phyloP scores from a whole-genome alignment of 1,140 invertebrate species.

The Lysiphlebus fabarum region DNA sequence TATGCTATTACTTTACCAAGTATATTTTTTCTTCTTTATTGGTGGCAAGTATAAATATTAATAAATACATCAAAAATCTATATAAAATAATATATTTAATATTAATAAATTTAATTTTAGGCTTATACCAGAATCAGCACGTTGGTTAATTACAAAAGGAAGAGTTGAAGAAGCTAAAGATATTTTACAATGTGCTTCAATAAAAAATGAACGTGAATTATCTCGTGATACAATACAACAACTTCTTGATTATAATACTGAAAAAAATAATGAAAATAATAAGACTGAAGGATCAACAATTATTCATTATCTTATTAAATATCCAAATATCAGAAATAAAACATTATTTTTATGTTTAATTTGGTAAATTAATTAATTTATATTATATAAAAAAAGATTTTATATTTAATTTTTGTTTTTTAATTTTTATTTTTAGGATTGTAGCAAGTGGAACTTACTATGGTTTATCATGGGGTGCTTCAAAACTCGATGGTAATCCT shows the following conservation, averaged over 20 bases:
- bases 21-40: conserved; percentile 69
- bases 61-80: no score
- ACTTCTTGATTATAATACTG: conserved; percentile 53
- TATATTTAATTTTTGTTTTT: conserved; percentile 1
- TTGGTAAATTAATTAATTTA: conserved; percentile 58
- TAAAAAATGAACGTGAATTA: conserved; percentile 64
- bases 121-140: conserved; percentile 78
- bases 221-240: conserved; percentile 57
- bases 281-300: conserved; percentile 57
- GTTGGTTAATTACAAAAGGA: conserved; percentile 77
- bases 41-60: conserved; percentile 67
- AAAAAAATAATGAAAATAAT: conserved; percentile 41
- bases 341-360: conserved; percentile 74
- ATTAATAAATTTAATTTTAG: conserved; percentile 38
- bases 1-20: conserved; percentile 70
- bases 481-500: conserved; percentile 68
- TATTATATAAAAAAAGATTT: neutral
- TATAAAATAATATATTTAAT: neutral
- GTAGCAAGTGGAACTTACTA: conserved; percentile 79
- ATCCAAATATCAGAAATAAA: conserved; percentile 68
- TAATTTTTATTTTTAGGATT: conserved; percentile 58
- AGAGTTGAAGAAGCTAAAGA: conserved; percentile 68
- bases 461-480: conserved; percentile 76
- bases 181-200: conserved; percentile 67
- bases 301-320: conserved; percentile 65